Conservation (phyloP, 2,888 invertebrate species). For the Hedya salicella region DNA sequence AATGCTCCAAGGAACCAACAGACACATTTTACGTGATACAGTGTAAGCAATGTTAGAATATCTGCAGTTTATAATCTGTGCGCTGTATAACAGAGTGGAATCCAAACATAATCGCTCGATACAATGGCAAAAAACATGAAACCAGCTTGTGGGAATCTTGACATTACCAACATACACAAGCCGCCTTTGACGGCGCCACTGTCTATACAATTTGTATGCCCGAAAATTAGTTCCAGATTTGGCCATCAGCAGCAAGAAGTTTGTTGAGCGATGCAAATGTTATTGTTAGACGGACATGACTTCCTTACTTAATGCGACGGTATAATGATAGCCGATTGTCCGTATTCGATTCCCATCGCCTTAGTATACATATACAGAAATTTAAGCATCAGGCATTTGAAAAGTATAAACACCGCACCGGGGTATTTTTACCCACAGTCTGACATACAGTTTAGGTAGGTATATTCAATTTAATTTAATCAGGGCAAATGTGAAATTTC, state of each 20-base stretch:
- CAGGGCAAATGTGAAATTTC: too few relatives aligned
- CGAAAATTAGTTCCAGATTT: not conserved
- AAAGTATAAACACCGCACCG: too few relatives aligned
- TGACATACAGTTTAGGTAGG: too few relatives aligned
- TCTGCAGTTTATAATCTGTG: not conserved
- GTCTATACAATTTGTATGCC: not conserved
- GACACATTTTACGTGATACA: too few relatives aligned
- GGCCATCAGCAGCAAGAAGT: not conserved
- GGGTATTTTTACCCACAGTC: too few relatives aligned
- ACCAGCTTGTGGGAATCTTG: slow-evolving; percentile 27
- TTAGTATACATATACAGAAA: too few relatives aligned
- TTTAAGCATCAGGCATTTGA: too few relatives aligned
- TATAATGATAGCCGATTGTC: not conserved
- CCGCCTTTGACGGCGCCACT: not conserved
- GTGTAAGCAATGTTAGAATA: too few relatives aligned
- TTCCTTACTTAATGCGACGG: not conserved
- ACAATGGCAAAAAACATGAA: slow-evolving; percentile 32
- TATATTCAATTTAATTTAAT: too few relatives aligned
- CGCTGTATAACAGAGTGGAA: slow-evolving; percentile 13
- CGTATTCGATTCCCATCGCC: too few relatives aligned
- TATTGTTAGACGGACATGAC: not conserved
- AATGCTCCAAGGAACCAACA: too few relatives aligned
- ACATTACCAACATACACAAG: slow-evolving; percentile 10
- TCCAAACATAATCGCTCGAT: slow-evolving; percentile 29
- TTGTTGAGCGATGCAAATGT: slow-evolving; percentile 4